Evolutionary conservation across 2,888 invertebrate genomes (phyloP).

Genomic region (Pollenia labialis): DNA sequence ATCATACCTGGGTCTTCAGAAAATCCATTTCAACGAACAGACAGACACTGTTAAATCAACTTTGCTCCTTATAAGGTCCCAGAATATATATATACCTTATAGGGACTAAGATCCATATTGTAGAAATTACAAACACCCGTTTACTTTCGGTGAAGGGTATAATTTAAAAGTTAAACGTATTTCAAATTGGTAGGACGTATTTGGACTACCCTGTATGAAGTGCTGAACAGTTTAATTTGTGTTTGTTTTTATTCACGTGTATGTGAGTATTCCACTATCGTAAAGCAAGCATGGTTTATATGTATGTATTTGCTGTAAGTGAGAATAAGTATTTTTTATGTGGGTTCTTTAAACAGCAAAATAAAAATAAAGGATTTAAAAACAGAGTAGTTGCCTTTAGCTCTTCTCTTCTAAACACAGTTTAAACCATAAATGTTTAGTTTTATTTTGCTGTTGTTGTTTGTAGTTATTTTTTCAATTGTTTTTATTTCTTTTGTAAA

Average conservation of each 20-base stretch:
- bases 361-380: background rate
- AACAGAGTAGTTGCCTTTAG: conserved; percentile 50
- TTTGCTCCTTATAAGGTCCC: too few species aligned
- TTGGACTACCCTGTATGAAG: too few species aligned
- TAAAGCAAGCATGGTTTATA: background rate
- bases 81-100: too few species aligned
- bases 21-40: too few species aligned
- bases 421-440: conserved; percentile 44
- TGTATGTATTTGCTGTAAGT: background rate
- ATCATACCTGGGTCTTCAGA: too few species aligned
- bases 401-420: conserved; percentile 53
- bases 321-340: background rate
- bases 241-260: background rate
- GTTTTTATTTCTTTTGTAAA: conserved; percentile 62
- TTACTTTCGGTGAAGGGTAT: too few species aligned
- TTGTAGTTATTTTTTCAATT: conserved; percentile 17
- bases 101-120: too few species aligned
- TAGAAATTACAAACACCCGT: too few species aligned
- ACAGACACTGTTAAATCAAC: too few species aligned
- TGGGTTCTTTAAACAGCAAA: conserved; percentile 23
- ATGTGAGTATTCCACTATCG: background rate
- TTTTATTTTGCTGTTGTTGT: conserved; percentile 18
- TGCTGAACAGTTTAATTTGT: too few species aligned
- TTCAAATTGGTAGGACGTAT: too few species aligned
- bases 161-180: too few species aligned